These are phyloP conservation scores for Hypercompe scribonia DNA, from an alignment of 2,888 invertebrate species.

Conservation along the genomic window DNA sequence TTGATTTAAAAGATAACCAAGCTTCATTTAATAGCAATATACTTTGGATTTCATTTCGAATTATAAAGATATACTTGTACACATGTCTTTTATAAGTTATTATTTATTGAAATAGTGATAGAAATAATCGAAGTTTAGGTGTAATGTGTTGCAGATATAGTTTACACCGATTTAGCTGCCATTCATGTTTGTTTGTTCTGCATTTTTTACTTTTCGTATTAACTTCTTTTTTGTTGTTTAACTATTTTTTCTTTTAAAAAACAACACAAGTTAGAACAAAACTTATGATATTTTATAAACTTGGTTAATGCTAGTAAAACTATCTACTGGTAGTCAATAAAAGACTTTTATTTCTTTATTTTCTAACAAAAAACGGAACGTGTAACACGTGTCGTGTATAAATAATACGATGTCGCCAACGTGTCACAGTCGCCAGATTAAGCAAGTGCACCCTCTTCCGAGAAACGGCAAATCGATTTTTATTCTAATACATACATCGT, in stretches of 20 bases:
- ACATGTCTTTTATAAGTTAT: not conserved
- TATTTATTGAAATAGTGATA: not conserved
- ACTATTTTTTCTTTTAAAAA: not conserved
- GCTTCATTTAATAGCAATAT: conserved; percentile 14
- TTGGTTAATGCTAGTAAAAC: not conserved
- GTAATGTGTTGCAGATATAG: not conserved
- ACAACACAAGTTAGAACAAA: not conserved
- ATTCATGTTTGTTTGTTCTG: not conserved
- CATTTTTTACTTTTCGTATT: not conserved
- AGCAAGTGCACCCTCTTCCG: conserved; percentile 80
- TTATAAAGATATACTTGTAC: not conserved
- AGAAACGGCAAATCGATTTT: conserved; percentile 75
- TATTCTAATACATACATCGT: conserved; percentile 60
- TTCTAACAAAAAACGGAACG: conserved; percentile 39
- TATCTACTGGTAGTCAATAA: not conserved
- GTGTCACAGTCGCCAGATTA: conserved; percentile 78
- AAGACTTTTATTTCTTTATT: conserved; percentile 6
- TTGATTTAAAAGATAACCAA: conserved; percentile 18
- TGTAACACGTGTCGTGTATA: conserved; percentile 76
- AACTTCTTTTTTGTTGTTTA: not conserved
- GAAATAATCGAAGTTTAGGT: not conserved
- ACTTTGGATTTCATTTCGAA: not conserved
- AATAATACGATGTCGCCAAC: conserved; percentile 74
- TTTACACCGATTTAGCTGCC: not conserved
- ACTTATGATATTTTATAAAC: not conserved